phyloP scores from a whole-genome alignment of 2,888 invertebrate species.

The Orthonychiurus folsomi region DNA sequence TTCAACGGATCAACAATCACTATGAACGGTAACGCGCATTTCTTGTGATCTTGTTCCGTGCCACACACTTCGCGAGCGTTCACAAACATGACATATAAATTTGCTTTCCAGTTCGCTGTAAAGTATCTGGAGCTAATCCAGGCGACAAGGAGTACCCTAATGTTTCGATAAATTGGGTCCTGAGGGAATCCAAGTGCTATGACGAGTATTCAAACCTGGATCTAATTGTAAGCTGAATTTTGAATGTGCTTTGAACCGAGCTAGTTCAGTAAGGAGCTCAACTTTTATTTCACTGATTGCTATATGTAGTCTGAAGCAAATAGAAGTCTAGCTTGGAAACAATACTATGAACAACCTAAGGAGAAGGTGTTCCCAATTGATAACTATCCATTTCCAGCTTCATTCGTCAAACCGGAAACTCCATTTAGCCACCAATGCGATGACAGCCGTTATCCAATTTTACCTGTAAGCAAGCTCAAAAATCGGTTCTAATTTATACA shows the following conservation, averaged over 20 bases:
- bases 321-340: slow-evolving; percentile 23
- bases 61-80: too few species aligned
- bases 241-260: too few species aligned
- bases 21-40: slow-evolving; percentile 59
- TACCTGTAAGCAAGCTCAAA: too few species aligned
- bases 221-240: slow-evolving; percentile 31
- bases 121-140: slow-evolving; percentile 26
- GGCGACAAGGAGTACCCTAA: slow-evolving; percentile 27
- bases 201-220: slow-evolving; percentile 44
- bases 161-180: slow-evolving; percentile 49
- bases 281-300: too few species aligned
- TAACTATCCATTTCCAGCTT: slow-evolving; percentile 10
- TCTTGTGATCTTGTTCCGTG: too few species aligned
- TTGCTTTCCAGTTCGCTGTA: slow-evolving; percentile 31
- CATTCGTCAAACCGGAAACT: slow-evolving; percentile 16
- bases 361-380: background rate
- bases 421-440: slow-evolving; percentile 27
- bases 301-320: slow-evolving; percentile 31
- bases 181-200: slow-evolving; percentile 54
- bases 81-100: background rate
- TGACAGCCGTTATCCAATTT: background rate
- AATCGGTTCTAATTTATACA: too few species aligned
- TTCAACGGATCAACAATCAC: slow-evolving; percentile 62
- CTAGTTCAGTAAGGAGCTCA: too few species aligned
- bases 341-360: slow-evolving; percentile 23